Evolutionary conservation across 1,140 invertebrate species (phyloP), one percentile per base, ranked within the genome.

Genomic region (Battus philenor): DNA sequence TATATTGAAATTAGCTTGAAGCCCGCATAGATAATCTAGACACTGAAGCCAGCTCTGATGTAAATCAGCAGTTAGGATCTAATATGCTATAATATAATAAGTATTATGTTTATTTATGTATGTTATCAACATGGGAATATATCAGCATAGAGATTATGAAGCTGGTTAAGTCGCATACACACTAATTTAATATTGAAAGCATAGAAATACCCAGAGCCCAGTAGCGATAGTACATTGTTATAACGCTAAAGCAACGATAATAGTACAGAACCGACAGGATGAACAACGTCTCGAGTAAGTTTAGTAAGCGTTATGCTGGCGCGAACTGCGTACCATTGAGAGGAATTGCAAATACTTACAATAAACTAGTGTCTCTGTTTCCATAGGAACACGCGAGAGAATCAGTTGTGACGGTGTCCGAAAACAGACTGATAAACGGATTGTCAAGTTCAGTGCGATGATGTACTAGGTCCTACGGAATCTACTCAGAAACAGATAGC

Each of bases 111-210:
- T 66, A 58, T 49, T 62, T 61, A 61, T 53, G 47, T 70, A 76
- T 56, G 68, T 77, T 60, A 74, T 73, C 72, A 64, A 71, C 65
- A 68, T 79, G 66, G 73, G 69, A 69, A 74, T 78, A 73, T 74
- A 82, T 80, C 72, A 82, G 81, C 81, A 81, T 78, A 85, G 71
- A 76, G 60, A 68, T 80, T 83, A 82, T 77, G 64, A 85, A 85
- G 81, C 81, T 85, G 72, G 70, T 79, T 67, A 78, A 73, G 62
- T 79, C 71, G 78, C 78, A 82, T 81, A 85, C 77, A 82, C 76
- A 80, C 80, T 82, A 84, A 74, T 75, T 75, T 74, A 80, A 85
- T 85, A 85, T 81, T 67, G 76, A 81, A 85, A 85, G 81, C 81
- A 82, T 79, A 85, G 78, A 75, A 76, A 79, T 77, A 80, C 80